Evolutionary conservation across 2,888 invertebrate species (phyloP), one percentile per base, ranked within the genome.

Genomic region (Cetonia aurata): DNA sequence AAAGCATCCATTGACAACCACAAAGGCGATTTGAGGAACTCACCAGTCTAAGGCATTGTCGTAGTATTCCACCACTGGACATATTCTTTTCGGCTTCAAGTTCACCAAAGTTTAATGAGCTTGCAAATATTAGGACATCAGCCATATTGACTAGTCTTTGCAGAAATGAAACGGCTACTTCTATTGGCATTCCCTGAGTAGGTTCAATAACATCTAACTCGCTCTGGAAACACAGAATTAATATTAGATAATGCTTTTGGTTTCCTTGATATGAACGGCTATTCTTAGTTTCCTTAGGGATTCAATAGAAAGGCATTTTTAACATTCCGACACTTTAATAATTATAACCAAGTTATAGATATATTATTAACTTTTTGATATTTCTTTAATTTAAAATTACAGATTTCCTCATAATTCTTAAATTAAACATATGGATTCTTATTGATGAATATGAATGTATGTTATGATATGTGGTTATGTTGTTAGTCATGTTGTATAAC

Each of bases 51-150:
- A 99, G 89, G 83, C 99, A 98, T 86, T 99, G 99, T 70, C 99
- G 86, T 68, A 99, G 86, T 77, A 99, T 99, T 56, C 99, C 99
- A n/a, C 99, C 99, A 79, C 96, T 95, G 59, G 98, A 97, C 99
- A 99, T 99, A 84, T 99, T 99, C 86, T 99, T 99, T 86, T 99
- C 99, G 0, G 98, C 96, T 86, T 99, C 99, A 53, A 99, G 86
- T 85, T 99, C 99, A 31, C 95, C 95, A 82, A 99, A 99, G 87
- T 97, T 98, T 70, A 99, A 89, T 1, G 98, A 96, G 80, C 97
- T 98, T 70, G 99, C 98, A 87, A 99, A 99, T 79, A 99, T 97
- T 37, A 99, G 90, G 53, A 99, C 97, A 82, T 99, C 99, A 0
- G 98, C 98, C 95, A 99, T 96, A 83, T 97, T 96, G 78, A 99